These are phyloP conservation scores for Hydractinia symbiolongicarpus DNA, from an alignment of 30 jellyfish, hydroid and myxozoan genomes.

Conservation along the genomic window DNA sequence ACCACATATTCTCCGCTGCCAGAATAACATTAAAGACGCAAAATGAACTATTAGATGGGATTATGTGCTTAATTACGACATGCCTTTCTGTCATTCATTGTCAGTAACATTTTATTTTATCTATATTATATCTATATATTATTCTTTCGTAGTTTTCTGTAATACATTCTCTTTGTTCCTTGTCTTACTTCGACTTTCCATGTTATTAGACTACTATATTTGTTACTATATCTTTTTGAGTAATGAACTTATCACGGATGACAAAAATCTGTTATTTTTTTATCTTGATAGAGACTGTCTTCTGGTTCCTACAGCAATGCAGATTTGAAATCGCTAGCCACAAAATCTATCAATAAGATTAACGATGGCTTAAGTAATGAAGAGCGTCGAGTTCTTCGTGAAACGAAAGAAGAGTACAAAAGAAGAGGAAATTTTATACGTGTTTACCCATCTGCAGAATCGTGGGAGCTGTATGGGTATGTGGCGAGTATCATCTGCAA, in stretches of 20 bases:
- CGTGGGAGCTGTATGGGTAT: slow-evolving; percentile 84
- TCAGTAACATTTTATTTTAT: too few relatives aligned
- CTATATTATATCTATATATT: too few relatives aligned
- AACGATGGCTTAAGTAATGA: slow-evolving; percentile 59
- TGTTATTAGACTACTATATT: too few relatives aligned
- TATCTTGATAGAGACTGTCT: slow-evolving; percentile 39
- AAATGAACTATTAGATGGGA: too few relatives aligned
- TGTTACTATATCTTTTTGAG: too few relatives aligned
- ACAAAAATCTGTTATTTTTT: not conserved
- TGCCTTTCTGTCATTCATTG: too few relatives aligned
- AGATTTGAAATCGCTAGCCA: slow-evolving; percentile 29
- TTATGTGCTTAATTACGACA: too few relatives aligned
- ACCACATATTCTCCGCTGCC: too few relatives aligned
- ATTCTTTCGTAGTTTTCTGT: too few relatives aligned
- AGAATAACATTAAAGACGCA: too few relatives aligned
- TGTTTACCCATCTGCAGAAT: slow-evolving; percentile 87
- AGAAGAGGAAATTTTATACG: slow-evolving; percentile 74
- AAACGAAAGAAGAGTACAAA: slow-evolving; percentile 70
- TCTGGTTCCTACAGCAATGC: slow-evolving; percentile 34
- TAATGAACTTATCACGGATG: not conserved
- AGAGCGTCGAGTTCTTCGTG: slow-evolving; percentile 64
- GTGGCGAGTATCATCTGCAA: not conserved
- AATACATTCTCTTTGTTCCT: too few relatives aligned
- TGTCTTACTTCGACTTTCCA: too few relatives aligned
- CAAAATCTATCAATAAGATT: slow-evolving; percentile 12